phyloP scores from a whole-genome alignment of 37 sponge, comb jelly and placozoan species.

The Oopsacas minuta region DNA sequence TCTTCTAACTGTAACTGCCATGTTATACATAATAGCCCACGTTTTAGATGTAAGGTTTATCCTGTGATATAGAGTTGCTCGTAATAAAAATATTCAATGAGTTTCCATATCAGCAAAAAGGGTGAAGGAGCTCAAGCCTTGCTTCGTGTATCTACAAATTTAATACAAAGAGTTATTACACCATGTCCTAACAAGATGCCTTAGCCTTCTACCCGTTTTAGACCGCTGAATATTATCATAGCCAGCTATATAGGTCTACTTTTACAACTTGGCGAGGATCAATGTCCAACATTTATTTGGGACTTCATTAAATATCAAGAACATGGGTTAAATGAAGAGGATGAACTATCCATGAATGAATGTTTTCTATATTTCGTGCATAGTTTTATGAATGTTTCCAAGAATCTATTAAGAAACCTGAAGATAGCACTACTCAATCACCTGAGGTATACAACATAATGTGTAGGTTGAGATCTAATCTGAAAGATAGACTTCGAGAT shows the following conservation, averaged over 20 bases:
- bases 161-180: slow-evolving; percentile 8
- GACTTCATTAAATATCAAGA: slow-evolving; percentile 6
- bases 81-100: slow-evolving; percentile 15
- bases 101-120: slow-evolving; percentile 17
- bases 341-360: slow-evolving; percentile 16
- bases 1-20: slow-evolving; percentile 14
- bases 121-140: slow-evolving; percentile 3
- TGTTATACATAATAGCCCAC: slow-evolving; percentile 12
- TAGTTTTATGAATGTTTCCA: slow-evolving; percentile 14
- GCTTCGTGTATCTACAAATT: background rate
- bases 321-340: slow-evolving; percentile 3
- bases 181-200: slow-evolving; percentile 8
- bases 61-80: slow-evolving; percentile 15
- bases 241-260: slow-evolving; percentile 14
- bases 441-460: slow-evolving; percentile 16
- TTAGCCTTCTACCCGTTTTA: slow-evolving; percentile 4
- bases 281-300: slow-evolving; percentile 18
- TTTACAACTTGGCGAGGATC: slow-evolving; percentile 15
- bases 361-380: slow-evolving; percentile 16
- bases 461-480: background rate
- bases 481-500: background rate
- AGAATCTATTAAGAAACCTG: slow-evolving; percentile 16
- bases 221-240: background rate
- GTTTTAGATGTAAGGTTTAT: slow-evolving; percentile 5
- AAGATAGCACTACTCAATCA: slow-evolving; percentile 16